These are phyloP conservation scores for Chamaea fasciata DNA, from an alignment of 2,113 vertebrate genomes.

Conservation along the genomic window DNA sequence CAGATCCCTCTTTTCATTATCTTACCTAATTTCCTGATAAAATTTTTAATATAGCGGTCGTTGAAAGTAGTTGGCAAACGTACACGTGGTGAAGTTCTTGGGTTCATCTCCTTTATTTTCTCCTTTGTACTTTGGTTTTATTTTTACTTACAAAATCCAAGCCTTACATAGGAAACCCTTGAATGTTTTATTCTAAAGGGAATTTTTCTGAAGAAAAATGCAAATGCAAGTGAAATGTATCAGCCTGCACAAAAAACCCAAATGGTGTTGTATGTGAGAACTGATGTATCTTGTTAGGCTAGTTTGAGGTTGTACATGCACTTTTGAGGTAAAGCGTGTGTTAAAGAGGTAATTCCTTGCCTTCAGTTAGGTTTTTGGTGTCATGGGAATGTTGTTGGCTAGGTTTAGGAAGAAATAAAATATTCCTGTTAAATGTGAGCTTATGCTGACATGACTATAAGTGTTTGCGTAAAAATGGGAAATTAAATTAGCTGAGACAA, in stretches of 20 bases:
- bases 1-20: background rate
- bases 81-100: fast-evolving
- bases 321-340: background rate
- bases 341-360: background rate
- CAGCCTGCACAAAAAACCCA: background rate
- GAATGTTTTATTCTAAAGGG: background rate
- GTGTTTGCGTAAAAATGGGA: background rate
- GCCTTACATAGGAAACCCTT: background rate
- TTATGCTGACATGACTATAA: background rate
- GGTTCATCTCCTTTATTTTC: background rate
- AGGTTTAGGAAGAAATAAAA: background rate
- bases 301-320: background rate
- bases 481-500: conserved; percentile 17
- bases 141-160: background rate
- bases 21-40: fast-evolving
- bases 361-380: background rate
- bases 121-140: background rate
- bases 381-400: background rate
- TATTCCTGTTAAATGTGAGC: background rate
- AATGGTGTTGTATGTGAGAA: background rate
- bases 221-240: background rate
- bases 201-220: background rate
- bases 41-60: background rate
- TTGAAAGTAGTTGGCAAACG: background rate
- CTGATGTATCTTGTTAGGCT: background rate